A percentile compares a stretch with the other conserved stretches of the same genome.
phyloP scores from a whole-genome alignment of 2,888 invertebrate species.

The Chesias legatella region DNA sequence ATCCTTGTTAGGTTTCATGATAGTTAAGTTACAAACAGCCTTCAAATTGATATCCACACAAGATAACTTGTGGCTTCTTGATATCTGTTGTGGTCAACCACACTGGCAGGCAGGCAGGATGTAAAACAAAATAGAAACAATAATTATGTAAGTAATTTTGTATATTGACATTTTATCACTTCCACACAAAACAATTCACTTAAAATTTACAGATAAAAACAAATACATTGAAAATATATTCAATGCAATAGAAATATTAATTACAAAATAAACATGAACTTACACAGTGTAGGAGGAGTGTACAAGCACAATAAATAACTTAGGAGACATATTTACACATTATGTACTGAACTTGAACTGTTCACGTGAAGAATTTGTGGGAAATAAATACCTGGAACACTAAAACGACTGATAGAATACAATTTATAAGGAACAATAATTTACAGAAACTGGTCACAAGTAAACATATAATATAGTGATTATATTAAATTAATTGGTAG shows the following conservation, averaged over 20 bases:
- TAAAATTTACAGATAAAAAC: slow-evolving; percentile 74
- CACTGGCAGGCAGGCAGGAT: slow-evolving; percentile 3
- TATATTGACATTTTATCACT: slow-evolving; percentile 76
- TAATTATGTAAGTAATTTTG: slow-evolving; percentile 63
- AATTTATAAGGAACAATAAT: slow-evolving; percentile 25
- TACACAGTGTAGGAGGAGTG: slow-evolving; percentile 57
- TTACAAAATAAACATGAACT: slow-evolving; percentile 62
- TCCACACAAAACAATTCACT: slow-evolving; percentile 74
- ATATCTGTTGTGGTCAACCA: slow-evolving; percentile 15
- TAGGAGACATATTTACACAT: slow-evolving; percentile 25
- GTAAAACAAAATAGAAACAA: slow-evolving; percentile 48
- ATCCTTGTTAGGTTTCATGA: neutral
- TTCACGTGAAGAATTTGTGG: slow-evolving; percentile 11
- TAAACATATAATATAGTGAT: slow-evolving; percentile 11
- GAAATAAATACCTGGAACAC: slow-evolving; percentile 16
- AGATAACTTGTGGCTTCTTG: neutral
- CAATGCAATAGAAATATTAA: slow-evolving; percentile 70
- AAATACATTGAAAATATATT: slow-evolving; percentile 66
- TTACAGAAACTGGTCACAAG: slow-evolving; percentile 22
- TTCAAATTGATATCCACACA: too few relatives aligned
- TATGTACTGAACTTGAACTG: slow-evolving; percentile 14
- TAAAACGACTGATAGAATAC: slow-evolving; percentile 15
- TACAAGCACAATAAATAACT: slow-evolving; percentile 41
- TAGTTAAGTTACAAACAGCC: too few relatives aligned
- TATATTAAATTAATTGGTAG: slow-evolving; percentile 15